Percentiles rank a stretch among this genome's conserved stretches.
Conservation (phyloP, 2,113 vertebrate species). For the Ageneiosus marmoratus region DNA sequence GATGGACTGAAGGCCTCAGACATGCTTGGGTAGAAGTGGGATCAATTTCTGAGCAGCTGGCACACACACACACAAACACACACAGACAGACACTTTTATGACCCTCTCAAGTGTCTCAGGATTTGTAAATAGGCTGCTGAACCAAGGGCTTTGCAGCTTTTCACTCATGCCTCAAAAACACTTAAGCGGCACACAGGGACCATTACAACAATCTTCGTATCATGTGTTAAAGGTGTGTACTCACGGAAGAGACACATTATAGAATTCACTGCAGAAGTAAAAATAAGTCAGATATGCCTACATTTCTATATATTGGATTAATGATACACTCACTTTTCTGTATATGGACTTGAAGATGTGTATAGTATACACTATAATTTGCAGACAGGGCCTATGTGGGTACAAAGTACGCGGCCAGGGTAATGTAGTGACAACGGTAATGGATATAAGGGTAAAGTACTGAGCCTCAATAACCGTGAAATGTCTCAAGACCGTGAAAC, state of each 20-base stretch:
- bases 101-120: slow-evolving; percentile 82
- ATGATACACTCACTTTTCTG: background rate
- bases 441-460: background rate
- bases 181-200: background rate
- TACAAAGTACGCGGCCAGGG: background rate
- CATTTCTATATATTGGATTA: background rate
- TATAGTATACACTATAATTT: background rate
- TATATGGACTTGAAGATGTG: background rate
- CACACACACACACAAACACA: slow-evolving; percentile 46
- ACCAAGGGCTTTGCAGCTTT: slow-evolving; percentile 20
- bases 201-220: background rate
- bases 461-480: background rate
- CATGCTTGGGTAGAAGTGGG: slow-evolving; percentile 57
- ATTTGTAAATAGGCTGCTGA: slow-evolving; percentile 79
- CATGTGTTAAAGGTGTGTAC: background rate
- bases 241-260: background rate
- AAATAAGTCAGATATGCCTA: background rate
- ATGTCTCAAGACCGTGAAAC: background rate
- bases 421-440: background rate
- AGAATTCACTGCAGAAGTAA: background rate
- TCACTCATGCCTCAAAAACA: slow-evolving; percentile 36
- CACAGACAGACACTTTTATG: slow-evolving; percentile 82
- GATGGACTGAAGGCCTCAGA: slow-evolving; percentile 49
- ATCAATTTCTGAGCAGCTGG: slow-evolving; percentile 89
- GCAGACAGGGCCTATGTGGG: background rate